phyloP scores from a whole-genome alignment of 1,140 invertebrate species.

The Campoletis sonorensis region DNA sequence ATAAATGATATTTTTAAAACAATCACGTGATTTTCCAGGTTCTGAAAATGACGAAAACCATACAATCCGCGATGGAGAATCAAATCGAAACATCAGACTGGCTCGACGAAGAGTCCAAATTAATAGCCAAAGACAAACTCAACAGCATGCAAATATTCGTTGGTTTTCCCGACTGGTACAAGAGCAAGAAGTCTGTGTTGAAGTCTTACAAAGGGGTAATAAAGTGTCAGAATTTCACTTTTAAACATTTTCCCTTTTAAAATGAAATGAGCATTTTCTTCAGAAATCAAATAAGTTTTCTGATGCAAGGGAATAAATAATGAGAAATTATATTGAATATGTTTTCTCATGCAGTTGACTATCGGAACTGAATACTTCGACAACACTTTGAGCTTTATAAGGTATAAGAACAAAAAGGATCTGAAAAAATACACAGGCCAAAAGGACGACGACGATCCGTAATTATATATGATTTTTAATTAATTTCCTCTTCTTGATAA shows the following conservation, averaged over 20 bases:
- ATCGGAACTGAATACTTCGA: constrained; percentile 32
- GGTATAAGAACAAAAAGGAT: constrained; percentile 3
- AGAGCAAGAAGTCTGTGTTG: constrained; percentile 78
- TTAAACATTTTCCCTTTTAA: too few species aligned
- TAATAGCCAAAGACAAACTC: constrained; percentile 82
- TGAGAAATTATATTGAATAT: too few species aligned
- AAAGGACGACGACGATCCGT: not conserved
- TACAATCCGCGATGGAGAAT: constrained; percentile 84
- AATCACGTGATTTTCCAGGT: constrained; percentile 73
- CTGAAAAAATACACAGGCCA: not conserved
- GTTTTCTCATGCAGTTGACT: not conserved
- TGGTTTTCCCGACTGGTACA: constrained; percentile 86
- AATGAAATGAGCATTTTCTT: too few species aligned
- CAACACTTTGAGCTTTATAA: constrained; percentile 27
- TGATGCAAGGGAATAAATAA: too few species aligned
- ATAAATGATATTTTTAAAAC: not conserved
- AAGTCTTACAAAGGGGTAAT: constrained; percentile 79
- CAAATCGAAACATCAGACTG: constrained; percentile 83
- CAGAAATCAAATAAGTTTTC: too few species aligned
- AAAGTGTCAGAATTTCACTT: not conserved
- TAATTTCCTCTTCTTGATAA: not conserved
- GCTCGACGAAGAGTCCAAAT: constrained; percentile 89
- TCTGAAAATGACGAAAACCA: constrained; percentile 85
- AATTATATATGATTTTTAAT: not conserved
- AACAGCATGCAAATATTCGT: constrained; percentile 83